phyloP scores from a whole-genome alignment of 1,140 invertebrate genomes.

The Diorhabda elongata region DNA sequence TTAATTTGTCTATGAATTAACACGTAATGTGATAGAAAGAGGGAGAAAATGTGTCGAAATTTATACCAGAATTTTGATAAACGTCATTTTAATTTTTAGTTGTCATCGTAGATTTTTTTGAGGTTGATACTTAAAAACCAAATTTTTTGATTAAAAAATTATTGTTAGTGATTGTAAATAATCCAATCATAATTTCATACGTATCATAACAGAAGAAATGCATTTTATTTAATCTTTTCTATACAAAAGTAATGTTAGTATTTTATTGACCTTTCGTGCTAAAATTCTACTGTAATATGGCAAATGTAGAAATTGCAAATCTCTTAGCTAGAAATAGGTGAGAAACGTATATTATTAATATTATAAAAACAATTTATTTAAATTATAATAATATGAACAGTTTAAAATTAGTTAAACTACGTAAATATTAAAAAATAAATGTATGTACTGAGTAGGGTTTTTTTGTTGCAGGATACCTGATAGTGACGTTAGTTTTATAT shows the following conservation, averaged over 20 bases:
- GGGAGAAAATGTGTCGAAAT: too few relatives aligned
- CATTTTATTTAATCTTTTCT: too few relatives aligned
- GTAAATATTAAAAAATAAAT: conserved; percentile 8
- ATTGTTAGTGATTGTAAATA: neutral
- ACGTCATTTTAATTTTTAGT: neutral
- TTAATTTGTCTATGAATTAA: too few relatives aligned
- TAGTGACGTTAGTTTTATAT: conserved; percentile 47
- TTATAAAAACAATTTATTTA: too few relatives aligned
- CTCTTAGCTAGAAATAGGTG: conserved; percentile 39
- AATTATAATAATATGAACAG: too few relatives aligned
- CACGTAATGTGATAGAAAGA: too few relatives aligned
- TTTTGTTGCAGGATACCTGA: conserved; percentile 53
- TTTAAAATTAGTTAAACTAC: too few relatives aligned
- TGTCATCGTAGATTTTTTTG: neutral
- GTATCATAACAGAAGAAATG: too few relatives aligned
- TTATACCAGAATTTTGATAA: neutral
- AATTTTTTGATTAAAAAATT: neutral
- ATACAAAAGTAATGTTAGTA: neutral
- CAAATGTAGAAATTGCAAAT: conserved; percentile 40
- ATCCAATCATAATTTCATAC: neutral
- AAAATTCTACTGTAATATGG: conserved; percentile 26
- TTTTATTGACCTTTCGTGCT: neutral
- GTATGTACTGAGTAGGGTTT: conserved; percentile 25
- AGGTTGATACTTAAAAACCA: neutral
- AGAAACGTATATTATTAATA: conserved; percentile 3